Evolutionary conservation across 1,140 invertebrate genomes (phyloP).

Genomic region (Neotoxoptera formosana): DNA sequence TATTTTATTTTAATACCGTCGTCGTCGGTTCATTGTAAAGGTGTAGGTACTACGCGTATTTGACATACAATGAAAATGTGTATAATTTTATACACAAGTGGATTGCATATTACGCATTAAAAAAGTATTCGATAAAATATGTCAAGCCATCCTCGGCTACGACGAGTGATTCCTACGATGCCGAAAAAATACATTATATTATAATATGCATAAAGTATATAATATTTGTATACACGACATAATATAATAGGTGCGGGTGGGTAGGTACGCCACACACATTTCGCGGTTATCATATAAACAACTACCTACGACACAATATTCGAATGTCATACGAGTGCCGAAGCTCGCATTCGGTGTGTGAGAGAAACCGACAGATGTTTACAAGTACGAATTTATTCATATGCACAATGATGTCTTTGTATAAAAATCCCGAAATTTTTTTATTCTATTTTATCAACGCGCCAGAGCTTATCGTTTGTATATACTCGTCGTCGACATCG

Average conservation of each 20-base stretch:
- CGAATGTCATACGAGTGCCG: neutral
- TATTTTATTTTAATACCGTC: neutral
- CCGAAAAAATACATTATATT: too few species aligned
- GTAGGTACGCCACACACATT: neutral
- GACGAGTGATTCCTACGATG: neutral
- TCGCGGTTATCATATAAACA: neutral
- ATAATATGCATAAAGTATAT: neutral
- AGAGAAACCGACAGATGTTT: neutral
- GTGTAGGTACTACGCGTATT: neutral
- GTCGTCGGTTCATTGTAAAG: neutral
- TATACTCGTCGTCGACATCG: neutral
- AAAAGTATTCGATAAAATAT: neutral
- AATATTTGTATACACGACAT: neutral
- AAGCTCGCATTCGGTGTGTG: neutral
- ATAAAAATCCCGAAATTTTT: neutral
- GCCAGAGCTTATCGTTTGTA: neutral
- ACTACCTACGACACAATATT: neutral
- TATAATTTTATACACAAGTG: neutral
- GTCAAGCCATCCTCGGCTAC: neutral
- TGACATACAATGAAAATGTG: neutral
- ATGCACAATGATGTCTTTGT: neutral
- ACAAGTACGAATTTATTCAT: neutral
- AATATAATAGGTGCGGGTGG: neutral
- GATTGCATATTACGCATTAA: too few species aligned
- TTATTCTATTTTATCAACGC: neutral